Evolutionary conservation across 2,888 invertebrate genomes (phyloP).

Genomic region (Drosophila suboccidentalis): DNA sequence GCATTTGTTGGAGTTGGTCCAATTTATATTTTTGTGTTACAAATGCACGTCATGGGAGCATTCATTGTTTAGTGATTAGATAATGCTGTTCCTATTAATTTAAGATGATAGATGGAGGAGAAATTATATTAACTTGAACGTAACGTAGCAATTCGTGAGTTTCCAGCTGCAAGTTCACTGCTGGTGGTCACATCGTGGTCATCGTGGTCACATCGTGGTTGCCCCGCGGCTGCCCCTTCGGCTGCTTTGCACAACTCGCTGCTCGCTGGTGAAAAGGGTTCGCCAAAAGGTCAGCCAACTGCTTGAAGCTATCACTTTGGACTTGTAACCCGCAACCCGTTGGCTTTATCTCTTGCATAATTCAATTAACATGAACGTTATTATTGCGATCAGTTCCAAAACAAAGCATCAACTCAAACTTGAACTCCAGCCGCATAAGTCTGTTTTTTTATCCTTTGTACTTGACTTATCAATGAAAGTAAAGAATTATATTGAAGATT

Average conservation of each 20-base stretch:
- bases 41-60: conserved; percentile 8
- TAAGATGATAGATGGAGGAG: conserved; percentile 49
- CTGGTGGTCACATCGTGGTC: conserved; percentile 42
- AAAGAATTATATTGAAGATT: neutral
- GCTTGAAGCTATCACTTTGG: conserved; percentile 35
- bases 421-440: neutral
- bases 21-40: conserved; percentile 8
- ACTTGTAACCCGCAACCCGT: conserved; percentile 58
- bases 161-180: conserved; percentile 67
- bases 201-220: conserved; percentile 12
- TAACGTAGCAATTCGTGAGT: conserved; percentile 48
- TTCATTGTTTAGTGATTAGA: conserved; percentile 53
- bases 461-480: conserved; percentile 4
- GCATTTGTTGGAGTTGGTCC: conserved; percentile 22
- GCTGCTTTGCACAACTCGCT: conserved; percentile 59
- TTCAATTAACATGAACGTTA: conserved; percentile 60
- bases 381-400: conserved; percentile 38
- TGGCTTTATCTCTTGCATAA: conserved; percentile 68
- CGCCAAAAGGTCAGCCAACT: conserved; percentile 68
- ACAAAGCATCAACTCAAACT: conserved; percentile 5
- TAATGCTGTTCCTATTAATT: conserved; percentile 51
- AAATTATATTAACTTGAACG: conserved; percentile 32
- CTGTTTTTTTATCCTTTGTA: conserved; percentile 14
- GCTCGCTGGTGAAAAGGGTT: conserved; percentile 58
- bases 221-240: conserved; percentile 40